A percentile compares a stretch with the other conserved stretches of the same genome.
phyloP scores from a whole-genome alignment of 2,888 invertebrate species.

The Ornithoptera priamus region DNA sequence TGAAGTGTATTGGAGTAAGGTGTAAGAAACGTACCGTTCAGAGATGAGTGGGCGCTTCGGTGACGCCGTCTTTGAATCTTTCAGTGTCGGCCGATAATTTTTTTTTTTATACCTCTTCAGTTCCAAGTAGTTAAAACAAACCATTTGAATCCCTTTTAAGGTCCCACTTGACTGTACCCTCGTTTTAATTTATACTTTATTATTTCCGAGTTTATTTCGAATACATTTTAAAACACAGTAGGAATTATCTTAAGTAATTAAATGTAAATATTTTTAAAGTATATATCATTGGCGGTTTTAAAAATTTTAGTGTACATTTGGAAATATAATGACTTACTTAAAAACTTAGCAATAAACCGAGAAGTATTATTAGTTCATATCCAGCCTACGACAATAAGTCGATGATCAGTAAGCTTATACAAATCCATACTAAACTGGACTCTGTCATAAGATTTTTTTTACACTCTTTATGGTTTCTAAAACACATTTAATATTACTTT shows the following conservation, averaged over 20 bases:
- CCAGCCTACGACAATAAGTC: no score
- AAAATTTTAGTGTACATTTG: not conserved
- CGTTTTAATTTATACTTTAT: constrained; percentile 59
- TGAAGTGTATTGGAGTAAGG: not conserved
- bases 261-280: not conserved
- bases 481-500: no score
- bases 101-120: constrained; percentile 60
- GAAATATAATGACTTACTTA: no score
- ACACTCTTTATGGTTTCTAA: no score
- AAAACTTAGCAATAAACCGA: no score
- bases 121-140: constrained; percentile 74
- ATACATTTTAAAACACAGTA: constrained; percentile 2
- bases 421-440: not conserved
- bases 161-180: constrained; percentile 69
- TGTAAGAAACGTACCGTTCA: constrained; percentile 12
- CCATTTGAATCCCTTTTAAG: constrained; percentile 68
- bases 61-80: constrained; percentile 57
- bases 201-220: constrained; percentile 33
- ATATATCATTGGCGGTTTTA: not conserved
- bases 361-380: no score
- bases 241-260: not conserved
- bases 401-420: not conserved
- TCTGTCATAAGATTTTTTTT: not conserved
- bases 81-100: constrained; percentile 55
- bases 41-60: constrained; percentile 7